phyloP scores from a whole-genome alignment of 2,113 vertebrate species.

The Limanda limanda region DNA sequence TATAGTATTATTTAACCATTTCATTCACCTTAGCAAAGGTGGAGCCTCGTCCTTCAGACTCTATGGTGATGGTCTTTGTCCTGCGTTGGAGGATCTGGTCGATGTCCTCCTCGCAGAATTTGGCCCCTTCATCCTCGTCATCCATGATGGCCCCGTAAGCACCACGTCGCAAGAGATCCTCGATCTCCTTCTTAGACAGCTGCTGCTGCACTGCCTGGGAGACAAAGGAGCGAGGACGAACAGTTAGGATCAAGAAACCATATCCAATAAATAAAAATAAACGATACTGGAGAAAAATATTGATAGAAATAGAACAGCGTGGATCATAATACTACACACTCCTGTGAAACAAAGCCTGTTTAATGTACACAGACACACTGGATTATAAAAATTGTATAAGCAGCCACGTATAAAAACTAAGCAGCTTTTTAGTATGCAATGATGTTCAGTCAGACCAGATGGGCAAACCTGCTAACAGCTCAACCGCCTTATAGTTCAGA shows the following conservation, averaged over 20 bases:
- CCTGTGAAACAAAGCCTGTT: neutral
- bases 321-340: neutral
- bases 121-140: constrained; percentile 98
- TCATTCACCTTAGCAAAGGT: constrained; percentile 95
- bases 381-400: constrained; percentile 7
- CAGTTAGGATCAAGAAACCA: neutral
- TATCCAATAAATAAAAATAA: neutral
- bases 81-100: constrained; percentile 97
- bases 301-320: neutral
- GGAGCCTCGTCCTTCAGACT: constrained; percentile 97
- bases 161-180: constrained; percentile 94
- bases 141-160: constrained; percentile 99
- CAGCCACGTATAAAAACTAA: constrained; percentile 12
- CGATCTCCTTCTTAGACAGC: constrained; percentile 98
- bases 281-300: neutral
- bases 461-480: constrained; percentile 43
- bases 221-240: neutral
- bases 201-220: constrained; percentile 90
- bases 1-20: neutral
- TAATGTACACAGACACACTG: neutral
- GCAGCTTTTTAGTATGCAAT: constrained; percentile 56
- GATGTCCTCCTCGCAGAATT: constrained; percentile 98
- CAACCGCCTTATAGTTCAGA: constrained; percentile 39
- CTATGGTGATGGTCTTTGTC: constrained; percentile 98
- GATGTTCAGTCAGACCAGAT: constrained; percentile 49